Base-by-base conservation (phyloP, 2,888 invertebrate genomes). In the Petrophora chlorosata region DNA sequence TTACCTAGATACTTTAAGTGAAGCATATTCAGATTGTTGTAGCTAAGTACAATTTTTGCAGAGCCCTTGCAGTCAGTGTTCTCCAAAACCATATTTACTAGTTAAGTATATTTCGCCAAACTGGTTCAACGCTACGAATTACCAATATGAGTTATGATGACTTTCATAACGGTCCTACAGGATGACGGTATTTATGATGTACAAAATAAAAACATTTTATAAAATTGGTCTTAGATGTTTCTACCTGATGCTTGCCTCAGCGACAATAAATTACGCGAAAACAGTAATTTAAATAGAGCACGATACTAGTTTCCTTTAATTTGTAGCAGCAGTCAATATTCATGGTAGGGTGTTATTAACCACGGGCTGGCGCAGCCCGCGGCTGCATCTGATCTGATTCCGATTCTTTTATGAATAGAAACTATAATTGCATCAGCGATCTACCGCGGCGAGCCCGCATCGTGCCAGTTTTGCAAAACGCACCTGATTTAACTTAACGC, bases 361-460 rank as follows among this genome's bases (percentile, higher is more conserved):
- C 73, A 78, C 70, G 76, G 65, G 76, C 69, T 70, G 69, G 72
- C 58, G 65, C 66, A 44, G 81, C 85, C 81, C 54, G 76, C 75
- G 85, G 87, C 82, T 69, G 70, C 63, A 65, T 70, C 70, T 72
- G 82, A 82, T 84, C 85, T 78, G 77, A 82, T 82, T 82, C 76
- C 68, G 76, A 83, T 80, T 88, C 85, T 88, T 88, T 86, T 82
- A 80, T 80, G 82, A 82, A 82, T 80, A 80, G 81, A 73, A 79
- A 74, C 73, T 62, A 71, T 82, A 85, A 86, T 87, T 84, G 81
- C 82, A 75, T 71, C 69, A 76, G 69, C 71, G 66, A 61, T 61
- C 66, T 62, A 67, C 70, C 56, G 67, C 63, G 59, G 65, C 56
- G 65, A 54, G 56, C 54, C 57, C 50, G 39, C 46, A 44, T 49